Evolutionary conservation across 1,140 invertebrate genomes (phyloP), one percentile per base, ranked within the genome.

Genomic region (Pogonomyrmex californicus): DNA sequence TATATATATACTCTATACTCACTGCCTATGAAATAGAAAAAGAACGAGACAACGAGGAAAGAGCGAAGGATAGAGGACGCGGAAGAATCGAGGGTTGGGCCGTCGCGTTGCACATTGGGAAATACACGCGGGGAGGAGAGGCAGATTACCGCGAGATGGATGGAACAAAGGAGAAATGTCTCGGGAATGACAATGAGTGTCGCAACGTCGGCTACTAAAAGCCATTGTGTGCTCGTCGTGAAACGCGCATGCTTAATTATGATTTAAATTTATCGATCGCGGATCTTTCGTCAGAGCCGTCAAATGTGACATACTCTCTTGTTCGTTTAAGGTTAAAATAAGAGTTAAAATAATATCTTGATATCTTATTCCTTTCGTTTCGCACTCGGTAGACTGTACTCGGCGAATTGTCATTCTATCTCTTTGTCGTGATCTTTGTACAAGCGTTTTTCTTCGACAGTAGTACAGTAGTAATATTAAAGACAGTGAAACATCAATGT

Each of bases 101-200:
- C 54, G 81, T 70, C 77, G 87, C 49, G 75, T 83, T 54, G 86
- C 58, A 33, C 77, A 90, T 90, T 90, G 63, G 71, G 88, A 90
- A 90, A 90, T 63, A 76, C 30, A 41, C 44, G 30, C 51, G 78
- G 33, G 70, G 85, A 86, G 79, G 49, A 83, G 82, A 89, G 89
- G 77, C 75, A 75, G 88, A 89, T 85, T 83, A 30, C 76, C 86
- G 79, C 85, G 60, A 87, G 83, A 90, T 65, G 56, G 86, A 90
- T 88, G 78, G 89, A 90, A 90, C 89, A 90, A 90, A 90, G 86
- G 89, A 87, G 89, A 90, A 88, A 90, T 86, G 79, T 87, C 79
- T 65, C 79, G 60, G 76, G 86, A 90, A 83, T 78, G 88, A 90
- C 89, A 87, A 90, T 73, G 88, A 79, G 54, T 87, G 88, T 89